phyloP scores from a whole-genome alignment of 2,888 invertebrate species.

The Plebejus argus region DNA sequence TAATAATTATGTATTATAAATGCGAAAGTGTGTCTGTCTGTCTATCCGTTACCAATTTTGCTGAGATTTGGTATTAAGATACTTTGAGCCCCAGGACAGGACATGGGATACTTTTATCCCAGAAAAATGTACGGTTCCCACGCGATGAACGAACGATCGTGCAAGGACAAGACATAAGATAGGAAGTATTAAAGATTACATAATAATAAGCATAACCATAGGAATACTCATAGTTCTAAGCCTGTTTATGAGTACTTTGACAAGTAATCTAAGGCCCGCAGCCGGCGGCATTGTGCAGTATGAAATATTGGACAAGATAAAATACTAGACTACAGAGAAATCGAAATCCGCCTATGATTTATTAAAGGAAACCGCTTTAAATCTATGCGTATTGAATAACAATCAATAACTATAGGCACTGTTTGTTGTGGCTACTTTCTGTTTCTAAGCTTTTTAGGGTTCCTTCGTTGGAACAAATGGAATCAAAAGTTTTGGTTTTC shows the following conservation, averaged over 20 bases:
- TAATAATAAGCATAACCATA: neutral
- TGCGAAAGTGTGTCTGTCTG: no score
- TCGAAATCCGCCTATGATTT: conserved; percentile 44
- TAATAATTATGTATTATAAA: no score
- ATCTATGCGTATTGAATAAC: conserved; percentile 38
- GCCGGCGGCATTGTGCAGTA: conserved; percentile 49
- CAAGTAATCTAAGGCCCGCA: conserved; percentile 47
- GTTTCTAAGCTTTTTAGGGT: neutral
- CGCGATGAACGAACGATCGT: no score
- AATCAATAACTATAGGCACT: conserved; percentile 32
- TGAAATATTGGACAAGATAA: conserved; percentile 46
- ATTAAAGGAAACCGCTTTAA: conserved; percentile 42
- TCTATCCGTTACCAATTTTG: no score
- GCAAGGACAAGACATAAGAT: neutral
- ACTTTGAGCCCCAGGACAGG: no score
- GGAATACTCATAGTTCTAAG: neutral
- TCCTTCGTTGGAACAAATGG: neutral
- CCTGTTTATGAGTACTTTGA: conserved; percentile 42
- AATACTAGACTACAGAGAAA: conserved; percentile 42
- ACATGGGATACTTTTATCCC: no score
- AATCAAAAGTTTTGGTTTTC: neutral
- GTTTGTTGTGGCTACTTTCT: neutral
- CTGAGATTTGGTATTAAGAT: no score
- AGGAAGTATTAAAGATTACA: neutral
- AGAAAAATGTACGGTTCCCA: no score